phyloP scores from a whole-genome alignment of 2,113 vertebrate genomes.

The Tiliqua scincoides region DNA sequence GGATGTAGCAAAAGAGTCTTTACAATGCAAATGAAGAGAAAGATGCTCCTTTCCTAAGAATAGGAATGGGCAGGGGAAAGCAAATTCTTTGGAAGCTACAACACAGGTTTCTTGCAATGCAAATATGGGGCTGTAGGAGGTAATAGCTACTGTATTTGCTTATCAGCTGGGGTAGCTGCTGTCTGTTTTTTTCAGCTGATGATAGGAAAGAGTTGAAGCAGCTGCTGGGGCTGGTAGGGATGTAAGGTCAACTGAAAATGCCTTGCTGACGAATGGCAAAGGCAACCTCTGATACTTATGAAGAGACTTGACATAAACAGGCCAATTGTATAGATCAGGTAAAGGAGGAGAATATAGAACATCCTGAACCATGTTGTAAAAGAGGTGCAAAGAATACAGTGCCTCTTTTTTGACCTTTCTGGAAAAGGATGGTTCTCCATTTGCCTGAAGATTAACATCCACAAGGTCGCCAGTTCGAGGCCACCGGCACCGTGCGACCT shows the following conservation, averaged over 20 bases:
- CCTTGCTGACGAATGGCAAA: background rate
- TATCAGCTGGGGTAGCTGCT: background rate
- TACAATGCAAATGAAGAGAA: background rate
- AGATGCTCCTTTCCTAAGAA: background rate
- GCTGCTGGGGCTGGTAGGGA: background rate
- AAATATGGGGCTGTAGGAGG: background rate
- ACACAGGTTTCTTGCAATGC: background rate
- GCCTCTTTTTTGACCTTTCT: constrained; percentile 19
- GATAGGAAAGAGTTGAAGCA: background rate
- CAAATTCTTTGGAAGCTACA: background rate
- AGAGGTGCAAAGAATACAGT: background rate
- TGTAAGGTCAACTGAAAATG: background rate
- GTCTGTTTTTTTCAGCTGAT: background rate
- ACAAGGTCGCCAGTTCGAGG: no score
- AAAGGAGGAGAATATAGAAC: background rate
- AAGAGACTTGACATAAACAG: background rate
- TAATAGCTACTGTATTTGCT: background rate
- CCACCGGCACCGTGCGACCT: no score
- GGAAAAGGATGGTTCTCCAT: background rate
- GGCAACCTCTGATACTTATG: background rate
- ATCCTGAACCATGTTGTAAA: background rate
- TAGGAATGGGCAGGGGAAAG: background rate
- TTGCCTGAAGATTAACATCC: no score
- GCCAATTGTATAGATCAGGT: background rate
- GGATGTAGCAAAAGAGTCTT: background rate